phyloP scores from a whole-genome alignment of 2,797 vertebrate species.

The Eremophila alpestris region DNA sequence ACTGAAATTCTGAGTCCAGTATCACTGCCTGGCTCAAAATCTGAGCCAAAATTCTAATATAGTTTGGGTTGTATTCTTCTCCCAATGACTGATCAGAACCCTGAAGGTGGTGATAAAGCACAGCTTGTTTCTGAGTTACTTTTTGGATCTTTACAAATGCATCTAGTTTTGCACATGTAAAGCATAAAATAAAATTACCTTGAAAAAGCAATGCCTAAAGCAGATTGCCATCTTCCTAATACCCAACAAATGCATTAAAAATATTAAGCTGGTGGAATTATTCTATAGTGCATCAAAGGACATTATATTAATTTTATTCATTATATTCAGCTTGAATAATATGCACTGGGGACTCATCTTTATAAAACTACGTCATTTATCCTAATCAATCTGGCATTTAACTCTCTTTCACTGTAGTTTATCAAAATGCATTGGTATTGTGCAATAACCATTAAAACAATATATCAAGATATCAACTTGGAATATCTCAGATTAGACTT shows the following conservation, averaged over 20 bases:
- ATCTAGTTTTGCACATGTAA: background rate
- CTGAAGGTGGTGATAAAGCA: background rate
- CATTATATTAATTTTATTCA: background rate
- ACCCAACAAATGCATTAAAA: background rate
- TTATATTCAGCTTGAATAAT: slow-evolving; percentile 2
- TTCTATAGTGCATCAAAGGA: slow-evolving; percentile 45
- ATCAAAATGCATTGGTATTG: slow-evolving; percentile 26
- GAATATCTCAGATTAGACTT: background rate
- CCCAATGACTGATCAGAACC: background rate
- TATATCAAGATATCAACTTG: background rate
- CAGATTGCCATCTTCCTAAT: background rate
- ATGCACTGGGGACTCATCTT: slow-evolving; percentile 41
- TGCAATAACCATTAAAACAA: slow-evolving; percentile 17
- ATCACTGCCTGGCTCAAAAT: background rate
- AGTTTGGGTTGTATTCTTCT: background rate
- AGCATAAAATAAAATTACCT: background rate
- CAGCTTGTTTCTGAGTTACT: background rate
- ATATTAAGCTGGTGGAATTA: background rate
- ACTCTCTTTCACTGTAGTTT: slow-evolving; percentile 4
- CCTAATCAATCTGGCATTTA: slow-evolving; percentile 33
- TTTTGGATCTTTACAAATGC: background rate
- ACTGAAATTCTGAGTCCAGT: background rate
- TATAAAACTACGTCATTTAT: slow-evolving; percentile 59
- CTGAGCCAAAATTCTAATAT: background rate
- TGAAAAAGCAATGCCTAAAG: background rate